Evolutionary conservation across 1,140 invertebrate species (phyloP).

Genomic region (Drosophila serrata): DNA sequence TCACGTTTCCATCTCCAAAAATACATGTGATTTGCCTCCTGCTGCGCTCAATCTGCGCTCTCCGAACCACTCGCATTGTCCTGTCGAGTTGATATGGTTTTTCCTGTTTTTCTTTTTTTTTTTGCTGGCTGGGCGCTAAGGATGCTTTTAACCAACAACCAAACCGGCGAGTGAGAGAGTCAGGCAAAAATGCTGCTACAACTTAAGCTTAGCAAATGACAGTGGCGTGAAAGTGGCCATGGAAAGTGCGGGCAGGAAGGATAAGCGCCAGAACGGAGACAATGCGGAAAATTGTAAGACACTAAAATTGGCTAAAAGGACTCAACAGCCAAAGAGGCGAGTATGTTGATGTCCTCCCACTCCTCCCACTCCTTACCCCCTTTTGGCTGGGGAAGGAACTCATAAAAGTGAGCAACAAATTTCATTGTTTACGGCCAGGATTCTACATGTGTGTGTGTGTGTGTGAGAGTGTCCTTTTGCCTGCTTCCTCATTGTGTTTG

Average conservation of each 20-base stretch:
- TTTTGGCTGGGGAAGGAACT: slow-evolving; percentile 53
- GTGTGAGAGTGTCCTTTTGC: slow-evolving; percentile 2
- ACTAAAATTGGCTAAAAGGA: slow-evolving; percentile 81
- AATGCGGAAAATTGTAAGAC: slow-evolving; percentile 80
- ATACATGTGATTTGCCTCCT: slow-evolving; percentile 3
- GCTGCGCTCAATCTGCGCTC: slow-evolving; percentile 3
- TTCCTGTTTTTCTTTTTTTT: too few relatives aligned
- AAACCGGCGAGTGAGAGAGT: slow-evolving; percentile 10
- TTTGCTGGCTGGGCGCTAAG: slow-evolving; percentile 47
- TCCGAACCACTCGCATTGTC: slow-evolving; percentile 8
- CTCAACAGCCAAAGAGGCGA: slow-evolving; percentile 50
- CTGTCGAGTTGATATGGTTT: slow-evolving; percentile 60
- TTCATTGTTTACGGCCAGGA: slow-evolving; percentile 74
- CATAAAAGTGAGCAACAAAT: slow-evolving; percentile 84
- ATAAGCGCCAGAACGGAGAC: slow-evolving; percentile 72
- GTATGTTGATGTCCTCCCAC: slow-evolving; percentile 59
- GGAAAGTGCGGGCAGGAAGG: slow-evolving; percentile 27
- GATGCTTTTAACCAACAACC: slow-evolving; percentile 71
- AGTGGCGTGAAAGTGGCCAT: slow-evolving; percentile 53
- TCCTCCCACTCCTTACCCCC: too few relatives aligned
- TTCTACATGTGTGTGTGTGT: slow-evolving; percentile 9
- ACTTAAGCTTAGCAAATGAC: slow-evolving; percentile 77
- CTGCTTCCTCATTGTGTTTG: slow-evolving; percentile 24
- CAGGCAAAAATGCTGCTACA: slow-evolving; percentile 61
- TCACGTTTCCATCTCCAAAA: slow-evolving; percentile 26